These are phyloP conservation scores for Pocillopora grandis DNA, from an alignment of 92 coral and sea anemone genomes.

Conservation along the genomic window DNA sequence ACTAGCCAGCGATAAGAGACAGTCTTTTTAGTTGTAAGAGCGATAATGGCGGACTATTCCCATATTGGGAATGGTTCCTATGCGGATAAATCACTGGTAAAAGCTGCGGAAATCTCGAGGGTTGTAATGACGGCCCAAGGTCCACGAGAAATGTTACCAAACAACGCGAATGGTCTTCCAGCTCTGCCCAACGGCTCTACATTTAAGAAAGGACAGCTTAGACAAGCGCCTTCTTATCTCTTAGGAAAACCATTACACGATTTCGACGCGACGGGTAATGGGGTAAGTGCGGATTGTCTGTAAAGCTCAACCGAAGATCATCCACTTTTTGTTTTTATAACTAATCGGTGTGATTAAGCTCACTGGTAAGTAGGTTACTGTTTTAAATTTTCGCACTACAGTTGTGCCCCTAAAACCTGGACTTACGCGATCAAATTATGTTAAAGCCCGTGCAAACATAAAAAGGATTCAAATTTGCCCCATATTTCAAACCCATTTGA, in stretches of 20 bases:
- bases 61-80: constrained; percentile 1
- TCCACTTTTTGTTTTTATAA: neutral
- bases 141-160: neutral
- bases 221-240: constrained; percentile 66
- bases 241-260: constrained; percentile 75
- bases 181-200: constrained; percentile 11
- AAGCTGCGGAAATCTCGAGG: constrained; percentile 10
- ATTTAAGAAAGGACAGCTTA: constrained; percentile 7
- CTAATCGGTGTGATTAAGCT: neutral
- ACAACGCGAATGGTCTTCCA: neutral
- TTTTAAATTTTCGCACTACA: neutral
- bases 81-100: constrained; percentile 14
- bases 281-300: constrained; percentile 27
- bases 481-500: neutral
- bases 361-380: neutral
- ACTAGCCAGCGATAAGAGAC: neutral
- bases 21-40: neutral
- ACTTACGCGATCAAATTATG: too few relatives aligned
- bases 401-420: too few relatives aligned
- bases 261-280: constrained; percentile 73
- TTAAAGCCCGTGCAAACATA: neutral
- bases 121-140: constrained; percentile 24
- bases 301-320: too few relatives aligned
- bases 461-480: neutral
- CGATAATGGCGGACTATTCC: constrained; percentile 12